Conservation (phyloP, 2,113 vertebrate genomes). For the Micronisus gabar region DNA sequence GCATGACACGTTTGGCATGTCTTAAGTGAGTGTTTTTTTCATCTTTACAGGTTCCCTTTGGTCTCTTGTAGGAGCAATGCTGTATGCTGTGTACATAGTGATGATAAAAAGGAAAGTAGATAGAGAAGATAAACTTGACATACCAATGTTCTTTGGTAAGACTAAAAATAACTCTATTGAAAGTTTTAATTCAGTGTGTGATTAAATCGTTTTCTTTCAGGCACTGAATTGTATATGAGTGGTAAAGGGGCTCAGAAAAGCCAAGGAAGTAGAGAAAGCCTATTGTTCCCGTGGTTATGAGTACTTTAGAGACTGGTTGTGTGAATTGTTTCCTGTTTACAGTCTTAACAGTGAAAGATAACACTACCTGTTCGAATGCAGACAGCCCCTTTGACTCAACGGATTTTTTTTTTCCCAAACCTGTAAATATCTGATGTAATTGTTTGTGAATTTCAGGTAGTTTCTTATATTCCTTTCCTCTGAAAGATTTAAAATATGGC, state of each 20-base stretch:
- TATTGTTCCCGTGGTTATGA: background rate
- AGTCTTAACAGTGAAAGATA: background rate
- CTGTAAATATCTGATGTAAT: background rate
- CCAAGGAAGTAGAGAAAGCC: background rate
- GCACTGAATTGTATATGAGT: background rate
- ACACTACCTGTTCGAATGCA: background rate
- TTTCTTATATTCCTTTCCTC: background rate
- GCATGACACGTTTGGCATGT: background rate
- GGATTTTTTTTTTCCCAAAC: background rate
- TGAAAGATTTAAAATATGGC: background rate
- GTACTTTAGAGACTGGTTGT: background rate
- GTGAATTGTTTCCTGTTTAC: background rate
- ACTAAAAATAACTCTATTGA: background rate
- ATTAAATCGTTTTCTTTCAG: background rate
- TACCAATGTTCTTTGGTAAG: constrained; percentile 98
- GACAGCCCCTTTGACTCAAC: background rate
- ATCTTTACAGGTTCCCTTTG: constrained; percentile 84
- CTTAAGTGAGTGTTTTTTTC: background rate
- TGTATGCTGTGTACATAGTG: constrained; percentile 94
- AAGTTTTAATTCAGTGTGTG: background rate
- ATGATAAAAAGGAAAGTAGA: constrained; percentile 97
- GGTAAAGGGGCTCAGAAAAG: background rate
- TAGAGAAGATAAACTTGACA: constrained; percentile 93
- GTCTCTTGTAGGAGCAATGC: constrained; percentile 90
- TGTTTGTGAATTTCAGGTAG: background rate